phyloP scores from a whole-genome alignment of 2,888 invertebrate genomes.

The Reticulitermes lucifugus region DNA sequence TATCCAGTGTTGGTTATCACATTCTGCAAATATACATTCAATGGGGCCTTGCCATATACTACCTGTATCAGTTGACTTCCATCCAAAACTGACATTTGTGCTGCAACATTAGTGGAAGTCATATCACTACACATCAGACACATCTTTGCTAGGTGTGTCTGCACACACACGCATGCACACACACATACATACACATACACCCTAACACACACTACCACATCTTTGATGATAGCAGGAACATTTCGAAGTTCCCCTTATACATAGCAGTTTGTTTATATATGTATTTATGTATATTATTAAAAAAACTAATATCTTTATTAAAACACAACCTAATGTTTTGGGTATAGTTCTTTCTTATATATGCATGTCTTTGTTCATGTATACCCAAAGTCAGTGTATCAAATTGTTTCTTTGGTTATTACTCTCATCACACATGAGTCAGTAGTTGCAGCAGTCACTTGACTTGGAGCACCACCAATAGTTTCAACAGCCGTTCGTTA shows the following conservation, averaged over 20 bases:
- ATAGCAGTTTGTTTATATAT: conserved; percentile 35
- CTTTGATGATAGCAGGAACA: conserved; percentile 40
- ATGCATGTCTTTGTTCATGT: conserved; percentile 29
- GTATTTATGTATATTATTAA: conserved; percentile 45
- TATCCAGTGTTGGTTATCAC: conserved; percentile 29
- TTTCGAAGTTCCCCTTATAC: conserved; percentile 27
- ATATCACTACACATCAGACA: conserved; percentile 40
- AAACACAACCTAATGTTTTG: conserved; percentile 52
- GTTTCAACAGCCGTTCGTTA: conserved; percentile 38
- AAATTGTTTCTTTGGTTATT: conserved; percentile 39
- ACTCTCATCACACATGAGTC: conserved; percentile 48
- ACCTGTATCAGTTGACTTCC: conserved; percentile 26
- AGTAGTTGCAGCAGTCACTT: conserved; percentile 45
- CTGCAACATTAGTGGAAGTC: conserved; percentile 44
- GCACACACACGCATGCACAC: conserved; percentile 30
- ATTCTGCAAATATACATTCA: conserved; percentile 36
- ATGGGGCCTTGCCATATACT: conserved; percentile 17
- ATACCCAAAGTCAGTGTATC: conserved; percentile 31
- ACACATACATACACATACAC: conserved; percentile 38
- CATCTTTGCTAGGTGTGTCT: neutral
- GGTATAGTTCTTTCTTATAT: conserved; percentile 38
- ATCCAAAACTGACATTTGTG: conserved; percentile 29
- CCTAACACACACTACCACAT: conserved; percentile 44
- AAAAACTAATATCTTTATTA: conserved; percentile 52
- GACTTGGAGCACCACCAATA: conserved; percentile 47